Evolutionary conservation across 1,140 invertebrate species (phyloP), one percentile per base, ranked within the genome.

Genomic region (Homarus americanus): DNA sequence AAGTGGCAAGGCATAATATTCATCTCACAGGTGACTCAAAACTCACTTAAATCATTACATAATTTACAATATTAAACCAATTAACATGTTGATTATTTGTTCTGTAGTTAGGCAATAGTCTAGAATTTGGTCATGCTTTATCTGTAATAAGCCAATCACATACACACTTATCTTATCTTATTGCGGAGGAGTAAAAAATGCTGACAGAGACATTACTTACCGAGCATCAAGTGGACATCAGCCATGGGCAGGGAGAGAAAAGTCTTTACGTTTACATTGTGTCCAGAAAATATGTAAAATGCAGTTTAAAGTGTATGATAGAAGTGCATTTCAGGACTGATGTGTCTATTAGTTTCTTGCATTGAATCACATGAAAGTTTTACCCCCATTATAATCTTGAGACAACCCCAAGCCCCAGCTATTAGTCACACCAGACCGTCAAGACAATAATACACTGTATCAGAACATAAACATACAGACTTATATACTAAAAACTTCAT

Each of bases 221-320:
- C 85, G 66, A 79, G 53, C 75, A 87, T 87, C 49, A 79, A 66
- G 73, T 24, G 40, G 85, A 63, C 85, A 87, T 87, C 85, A 79
- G 85, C 85, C 83, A 85, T 78, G 79, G 79, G 85, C 73, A 87
- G 58, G 85, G 76, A 87, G 85, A 87, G 49, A 87, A 87, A 87
- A 87, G 38, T 87, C 85, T 79, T 36, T 66, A 78, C 49, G 73
- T 87, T 87, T 87, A 79, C 44, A 87, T 73, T 44, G 38, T 53
- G 40, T 87, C 73, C 49, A 76, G 9, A 82, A 82, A 17, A 82
- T 28, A 44, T 15, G 10, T 82, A 82, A 38, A 63, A 28, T 12
- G 34, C 44, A 20, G 24, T 24, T 69, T 69, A 69, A 32, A 5
- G 2, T 69, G 28, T 10, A 32, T 69, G n/a, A 63, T n/a, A 69